Conservation (phyloP, 2,888 invertebrate genomes). For the Mimumesa dahlbomi region DNA sequence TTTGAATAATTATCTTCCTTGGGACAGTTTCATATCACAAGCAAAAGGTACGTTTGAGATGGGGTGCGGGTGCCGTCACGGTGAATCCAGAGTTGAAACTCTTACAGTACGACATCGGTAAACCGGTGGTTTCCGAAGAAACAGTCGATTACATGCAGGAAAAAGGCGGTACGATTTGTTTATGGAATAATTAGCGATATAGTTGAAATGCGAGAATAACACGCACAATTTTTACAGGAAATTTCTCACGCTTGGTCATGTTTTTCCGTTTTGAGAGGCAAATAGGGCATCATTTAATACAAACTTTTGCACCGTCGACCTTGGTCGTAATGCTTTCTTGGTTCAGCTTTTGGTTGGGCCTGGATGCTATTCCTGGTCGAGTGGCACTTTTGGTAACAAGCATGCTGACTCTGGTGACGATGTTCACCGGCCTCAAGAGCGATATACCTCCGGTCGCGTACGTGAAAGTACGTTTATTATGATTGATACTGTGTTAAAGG, state of each 20-base stretch:
- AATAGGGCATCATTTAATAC: constrained; percentile 92
- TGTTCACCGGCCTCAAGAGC: constrained; percentile 91
- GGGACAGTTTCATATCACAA: constrained; percentile 89
- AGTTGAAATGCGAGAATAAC: background rate
- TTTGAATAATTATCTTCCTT: constrained; percentile 23
- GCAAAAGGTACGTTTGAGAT: constrained; percentile 87
- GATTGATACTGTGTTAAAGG: too few species aligned
- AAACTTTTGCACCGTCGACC: constrained; percentile 92
- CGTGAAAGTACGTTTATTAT: constrained; percentile 85
- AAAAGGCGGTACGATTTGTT: constrained; percentile 85
- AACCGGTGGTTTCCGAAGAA: constrained; percentile 87
- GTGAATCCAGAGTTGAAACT: constrained; percentile 90
- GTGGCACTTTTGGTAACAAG: constrained; percentile 91
- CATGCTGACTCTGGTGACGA: constrained; percentile 91
- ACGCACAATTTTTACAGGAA: constrained; percentile 81
- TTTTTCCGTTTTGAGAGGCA: constrained; percentile 91
- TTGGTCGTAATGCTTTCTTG: constrained; percentile 91
- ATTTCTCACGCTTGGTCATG: constrained; percentile 89
- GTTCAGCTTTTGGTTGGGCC: constrained; percentile 93
- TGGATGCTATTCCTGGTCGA: constrained; percentile 92
- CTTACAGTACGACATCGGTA: constrained; percentile 89
- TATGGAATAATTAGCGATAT: background rate
- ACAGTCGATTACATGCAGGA: constrained; percentile 88
- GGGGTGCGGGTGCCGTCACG: constrained; percentile 88
- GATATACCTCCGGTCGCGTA: constrained; percentile 94